A percentile compares a stretch with the other conserved stretches of the same genome.
Evolutionary conservation across 1,140 invertebrate species (phyloP).

Genomic region (Leptestheria dahalacensis): DNA sequence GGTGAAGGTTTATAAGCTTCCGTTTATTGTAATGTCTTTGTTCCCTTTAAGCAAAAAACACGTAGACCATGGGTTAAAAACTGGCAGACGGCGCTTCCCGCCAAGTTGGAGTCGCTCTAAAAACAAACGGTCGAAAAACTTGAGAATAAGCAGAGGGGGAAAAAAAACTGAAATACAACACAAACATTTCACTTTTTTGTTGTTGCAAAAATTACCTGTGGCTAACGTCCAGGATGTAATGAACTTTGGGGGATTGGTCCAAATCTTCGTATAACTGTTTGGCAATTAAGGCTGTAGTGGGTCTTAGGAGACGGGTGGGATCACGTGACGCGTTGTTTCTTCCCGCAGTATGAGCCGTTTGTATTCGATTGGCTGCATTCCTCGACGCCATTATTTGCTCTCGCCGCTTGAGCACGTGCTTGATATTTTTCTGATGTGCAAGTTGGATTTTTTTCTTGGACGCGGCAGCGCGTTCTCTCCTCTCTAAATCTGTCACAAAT

Average conservation of each 20-base stretch:
- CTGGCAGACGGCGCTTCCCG: not conserved
- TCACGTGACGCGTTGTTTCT: not conserved
- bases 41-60: not conserved
- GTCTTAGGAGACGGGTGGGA: constrained; percentile 9
- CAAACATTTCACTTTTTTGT: not conserved
- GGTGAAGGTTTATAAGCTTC: too few species aligned
- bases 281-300: constrained; percentile 6
- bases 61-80: not conserved
- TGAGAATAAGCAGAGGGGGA: not conserved
- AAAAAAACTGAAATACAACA: not conserved
- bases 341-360: not conserved
- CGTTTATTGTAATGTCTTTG: too few species aligned
- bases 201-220: too few species aligned
- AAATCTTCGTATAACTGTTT: not conserved
- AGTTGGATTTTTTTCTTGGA: not conserved
- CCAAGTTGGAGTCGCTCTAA: not conserved
- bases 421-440: not conserved
- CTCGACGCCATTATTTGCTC: constrained; percentile 3
- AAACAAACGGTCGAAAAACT: too few species aligned
- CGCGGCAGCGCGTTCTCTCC: not conserved
- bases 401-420: not conserved
- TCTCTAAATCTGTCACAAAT: not conserved
- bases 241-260: not conserved
- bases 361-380: not conserved
- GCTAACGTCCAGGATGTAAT: constrained; percentile 3